phyloP scores from a whole-genome alignment of 30 jellyfish, hydroid and myxozoan species.

The Hydractinia echinata region DNA sequence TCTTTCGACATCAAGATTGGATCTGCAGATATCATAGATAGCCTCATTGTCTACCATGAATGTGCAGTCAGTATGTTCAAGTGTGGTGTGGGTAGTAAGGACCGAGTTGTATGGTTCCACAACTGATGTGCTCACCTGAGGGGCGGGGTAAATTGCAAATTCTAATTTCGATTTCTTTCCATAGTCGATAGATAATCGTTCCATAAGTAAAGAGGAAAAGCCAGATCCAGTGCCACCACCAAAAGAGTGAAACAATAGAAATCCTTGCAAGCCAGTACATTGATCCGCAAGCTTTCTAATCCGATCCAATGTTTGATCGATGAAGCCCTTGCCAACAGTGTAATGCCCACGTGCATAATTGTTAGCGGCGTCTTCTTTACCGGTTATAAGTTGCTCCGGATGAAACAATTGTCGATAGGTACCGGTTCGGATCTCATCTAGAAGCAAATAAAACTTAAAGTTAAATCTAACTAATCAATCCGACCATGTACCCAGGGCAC shows the following conservation, averaged over 20 bases:
- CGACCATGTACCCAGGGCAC: no score
- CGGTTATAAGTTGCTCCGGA: slow-evolving; percentile 48
- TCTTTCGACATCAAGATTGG: slow-evolving; percentile 86
- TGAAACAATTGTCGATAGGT: slow-evolving; percentile 34
- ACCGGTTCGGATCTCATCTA: slow-evolving; percentile 36
- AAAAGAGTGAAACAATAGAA: slow-evolving; percentile 26
- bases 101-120: slow-evolving; percentile 40
- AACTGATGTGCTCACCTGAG: slow-evolving; percentile 27
- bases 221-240: slow-evolving; percentile 60
- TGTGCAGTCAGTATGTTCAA: slow-evolving; percentile 36
- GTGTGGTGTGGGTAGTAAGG: slow-evolving; percentile 36
- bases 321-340: slow-evolving; percentile 39
- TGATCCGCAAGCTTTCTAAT: slow-evolving; percentile 30
- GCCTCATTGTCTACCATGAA: slow-evolving; percentile 32
- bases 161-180: slow-evolving; percentile 39
- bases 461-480: no score
- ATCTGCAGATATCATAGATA: slow-evolving; percentile 39
- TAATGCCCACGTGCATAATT: slow-evolving; percentile 42
- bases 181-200: slow-evolving; percentile 24
- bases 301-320: slow-evolving; percentile 25
- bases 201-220: slow-evolving; percentile 31
- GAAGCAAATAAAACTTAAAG: not conserved
- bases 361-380: slow-evolving; percentile 50
- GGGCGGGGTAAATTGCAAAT: slow-evolving; percentile 39
- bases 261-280: slow-evolving; percentile 36